Base-by-base conservation (phyloP, 1,140 invertebrate genomes). In the Littorina saxatilis region DNA sequence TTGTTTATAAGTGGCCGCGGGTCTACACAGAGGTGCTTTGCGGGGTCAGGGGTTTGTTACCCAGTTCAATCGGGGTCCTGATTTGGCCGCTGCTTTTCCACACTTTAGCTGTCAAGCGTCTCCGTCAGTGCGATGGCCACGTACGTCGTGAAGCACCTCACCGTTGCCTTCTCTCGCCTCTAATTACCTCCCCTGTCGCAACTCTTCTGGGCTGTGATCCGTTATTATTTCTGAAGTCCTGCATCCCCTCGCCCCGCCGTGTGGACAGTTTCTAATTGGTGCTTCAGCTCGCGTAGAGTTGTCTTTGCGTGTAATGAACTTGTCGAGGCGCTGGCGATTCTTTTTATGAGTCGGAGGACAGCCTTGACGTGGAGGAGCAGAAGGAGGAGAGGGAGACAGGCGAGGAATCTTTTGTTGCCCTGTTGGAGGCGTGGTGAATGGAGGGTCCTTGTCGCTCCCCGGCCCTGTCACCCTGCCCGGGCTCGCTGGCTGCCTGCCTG, bases 191-290 rank as follows among this genome's bases (percentile, higher is more conserved):
- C 63, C 63, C 63, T 68, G 63, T 68, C 63, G 29, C 27, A n/a
- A 58, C 55, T 20, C 29, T 3, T 9, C 29, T 9, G 35, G 29
- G 63, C 29, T 35, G 63, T 39, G 29, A 68, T 35, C 35, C 29
- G 63, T 68, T 68, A 37, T 37, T 68, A 37, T 37, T 68, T 68
- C 63, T 37, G 29, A 32, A 68, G 35, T 23, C 58, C 29, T 39
- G 29, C 35, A 39, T 32, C 63, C 63, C 13, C 63, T 68, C n/a
- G 27, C 9, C 35, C 15, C 35, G 29, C 15, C 35, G 29, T 39
- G 63, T 68, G 63, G 63, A 68, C 63, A 68, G 63, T 68, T 68
- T 68, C 63, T 68, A 68, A 68, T 68, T 68, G 63, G 63, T 39
- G 29, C 63, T 39, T 68, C 63, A 68, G 13, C 29, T 32, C 11